These are phyloP conservation scores for Xiphophorus hellerii DNA, from an alignment of 2,113 vertebrate species.

Conservation along the genomic window DNA sequence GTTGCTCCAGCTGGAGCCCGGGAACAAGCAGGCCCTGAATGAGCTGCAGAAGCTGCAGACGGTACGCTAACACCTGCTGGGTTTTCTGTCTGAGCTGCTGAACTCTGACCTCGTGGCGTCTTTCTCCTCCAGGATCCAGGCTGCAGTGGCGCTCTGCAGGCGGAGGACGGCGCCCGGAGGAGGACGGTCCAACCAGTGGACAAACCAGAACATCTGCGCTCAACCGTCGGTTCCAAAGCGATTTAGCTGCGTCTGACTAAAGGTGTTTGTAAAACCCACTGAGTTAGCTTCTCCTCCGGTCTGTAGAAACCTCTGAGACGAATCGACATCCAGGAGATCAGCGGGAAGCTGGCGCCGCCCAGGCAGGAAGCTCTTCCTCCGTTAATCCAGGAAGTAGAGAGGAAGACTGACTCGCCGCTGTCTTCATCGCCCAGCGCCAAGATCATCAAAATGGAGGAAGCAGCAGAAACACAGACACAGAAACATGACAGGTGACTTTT, in stretches of 20 bases:
- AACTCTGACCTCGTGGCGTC: background rate
- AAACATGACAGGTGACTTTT: constrained; percentile 72
- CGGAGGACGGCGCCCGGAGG: constrained; percentile 70
- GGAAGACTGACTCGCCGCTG: constrained; percentile 45
- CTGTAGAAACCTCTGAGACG: constrained; percentile 88
- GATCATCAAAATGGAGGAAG: constrained; percentile 91
- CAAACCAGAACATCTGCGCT: constrained; percentile 81
- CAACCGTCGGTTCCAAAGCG: constrained; percentile 81
- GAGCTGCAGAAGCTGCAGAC: constrained; percentile 90
- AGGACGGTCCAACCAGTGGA: constrained; percentile 82
- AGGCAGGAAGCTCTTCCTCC: constrained; percentile 16
- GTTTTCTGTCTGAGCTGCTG: too few relatives aligned
- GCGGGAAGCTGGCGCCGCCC: constrained; percentile 64
- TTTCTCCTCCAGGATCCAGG: constrained; percentile 75
- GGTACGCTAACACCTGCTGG: constrained; percentile 62
- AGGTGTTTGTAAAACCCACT: too few relatives aligned
- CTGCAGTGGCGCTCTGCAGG: constrained; percentile 65
- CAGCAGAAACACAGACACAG: constrained; percentile 52
- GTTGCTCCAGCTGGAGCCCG: constrained; percentile 91
- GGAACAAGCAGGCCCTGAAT: constrained; percentile 92
- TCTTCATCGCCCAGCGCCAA: constrained; percentile 84
- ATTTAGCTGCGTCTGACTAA: too few relatives aligned
- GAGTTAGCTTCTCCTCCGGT: background rate
- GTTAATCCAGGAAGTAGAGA: constrained; percentile 22
- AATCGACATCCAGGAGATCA: constrained; percentile 89